Base-by-base conservation (phyloP, 2,888 invertebrate species). In the Cataglyphis livida region DNA sequence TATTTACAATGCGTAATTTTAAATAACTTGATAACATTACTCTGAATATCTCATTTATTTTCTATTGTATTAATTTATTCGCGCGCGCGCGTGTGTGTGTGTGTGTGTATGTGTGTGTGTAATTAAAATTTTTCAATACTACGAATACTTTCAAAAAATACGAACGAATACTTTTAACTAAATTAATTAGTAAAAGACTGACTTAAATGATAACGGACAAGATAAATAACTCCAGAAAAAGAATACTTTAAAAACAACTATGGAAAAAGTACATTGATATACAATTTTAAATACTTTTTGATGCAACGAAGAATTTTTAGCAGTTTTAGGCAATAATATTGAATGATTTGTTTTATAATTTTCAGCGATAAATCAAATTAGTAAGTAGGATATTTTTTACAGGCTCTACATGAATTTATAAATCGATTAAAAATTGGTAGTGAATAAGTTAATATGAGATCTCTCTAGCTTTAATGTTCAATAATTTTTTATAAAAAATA, bases 401-500 rank as follows among this genome's bases (percentile, higher is more conserved):
- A 54, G 10, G 6, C 7, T 54, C 4, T 35, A 70, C 21, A 70
- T 3, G 21, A 51, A 68, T 7, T 51, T 54, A 4, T 35, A 70
- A 54, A 70, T 7, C 7, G 48, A 51, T 51, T 70, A 15, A n/a
- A 70, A 54, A 54, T 70, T 70, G 87, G 81, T 87, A 87, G 87
- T 87, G 87, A 85, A 87, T 87, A 81, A 87, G 83, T 87, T 87
- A 85, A 87, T 87, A 87, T 57, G 75, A 75, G 44, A 66, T 61
- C 41, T 25, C 21, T 66, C 65, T 85, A 38, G 18, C 32, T 74
- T 87, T 85, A 74, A 71, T 71, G 32, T 66, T 81, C 21, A 57
- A 64, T 59, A 76, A 64, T 75, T 82, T 84, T 82, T 57, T 84
- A 84, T 15, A 38, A 28, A 41, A 71, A 54, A 25, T 15, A 21